Base-by-base conservation (phyloP, 2,113 vertebrate genomes). In the Anoura caudifer region DNA sequence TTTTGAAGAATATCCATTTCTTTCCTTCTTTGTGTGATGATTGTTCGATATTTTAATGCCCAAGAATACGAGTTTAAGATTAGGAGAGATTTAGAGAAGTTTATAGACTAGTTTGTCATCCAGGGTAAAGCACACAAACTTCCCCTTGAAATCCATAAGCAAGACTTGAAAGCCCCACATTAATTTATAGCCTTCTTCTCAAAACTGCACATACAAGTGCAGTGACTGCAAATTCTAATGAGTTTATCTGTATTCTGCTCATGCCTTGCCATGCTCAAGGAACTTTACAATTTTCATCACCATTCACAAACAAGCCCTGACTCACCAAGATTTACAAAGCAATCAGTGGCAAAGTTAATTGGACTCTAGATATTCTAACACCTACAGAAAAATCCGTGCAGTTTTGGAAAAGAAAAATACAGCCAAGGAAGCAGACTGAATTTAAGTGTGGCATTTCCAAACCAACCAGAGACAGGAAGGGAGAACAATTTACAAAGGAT, bases 301-400 rank as follows among this genome's bases (percentile, higher is more conserved):
- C 82, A 15, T 89, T 91, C 84, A 82, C 0, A 12, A 93, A 73
- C 85, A 88, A 96, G 82, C 36, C 88, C 93, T 91, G 95, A 96
- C 93, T 97, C 96, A 96, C 81, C 91, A 96, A 95, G 88, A 97
- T 97, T 96, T 94, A 94, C 94, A 96, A 94, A 86, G 94, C 82
- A 96, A 95, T 96, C 95, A 89, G 88, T 17, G 10, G 85, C 73
- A 70, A 87, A 86, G 96, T 83, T 95, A 91, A 97, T 91, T 97
- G 94, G 87, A 94, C 97, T 88, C 73, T 52, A 95, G 94, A 70
- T 73, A 95, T 95, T 93, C 80, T 88, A 91, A 93, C 83, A 92
- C 59, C 67, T 94, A 96, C 76, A 91, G 95, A 94, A 90, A 97
- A 98, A 85, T 72, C 24, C 92, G 81, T 14, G 31, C 31, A 11